Base-by-base conservation (phyloP, 92 coral and sea anemone genomes). In the Epizoanthus illoricatus region DNA sequence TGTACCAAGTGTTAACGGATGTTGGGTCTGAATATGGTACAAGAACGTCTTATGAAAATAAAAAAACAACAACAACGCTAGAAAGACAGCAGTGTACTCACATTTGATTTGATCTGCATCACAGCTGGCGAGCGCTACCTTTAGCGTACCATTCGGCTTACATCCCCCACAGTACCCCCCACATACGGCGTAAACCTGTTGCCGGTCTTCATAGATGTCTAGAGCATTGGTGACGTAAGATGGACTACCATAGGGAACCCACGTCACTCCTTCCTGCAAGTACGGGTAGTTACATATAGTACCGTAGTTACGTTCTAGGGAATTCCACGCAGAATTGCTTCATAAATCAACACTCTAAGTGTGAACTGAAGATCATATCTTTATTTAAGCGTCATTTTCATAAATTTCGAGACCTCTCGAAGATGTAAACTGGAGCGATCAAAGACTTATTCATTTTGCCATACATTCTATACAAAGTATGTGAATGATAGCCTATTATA, bases 131-230 rank as follows among this genome's bases (percentile, higher is more conserved):
- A 88, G 84, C 63, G 85, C 90, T 21, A 94, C 84, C 20, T 80
- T 82, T 5, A 94, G 40, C 19, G 74, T 61, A 33, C 89, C 89
- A 79, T 74, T 86, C 18, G 98, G 94, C 47, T 85, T 81, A 76
- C 98, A 94, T 2, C 92, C 93, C 18, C 98, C 98, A 86, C 98
- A 94, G 81, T 93, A 94, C 5, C 98, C 98, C 61, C 98, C 98
- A 80, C 98, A 94, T 65, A 90, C 97, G 21, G 93, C 98, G 55
- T 84, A 92, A 21, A 92, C 93, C 40, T 47, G 59, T 7, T 88
- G 85, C 7, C 90, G 89, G 24, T 87, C 88, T 47, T 58, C 89
- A 68, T 84, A 85, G 20, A 91, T 85, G 65, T 92, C 92, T 13
- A 92, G 90, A 16, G 88, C 86, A 56, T 89, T 92, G 71, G 86